These are phyloP conservation scores for Drosophila buzzatii DNA, from an alignment of 2,888 invertebrate genomes.

Conservation along the genomic window DNA sequence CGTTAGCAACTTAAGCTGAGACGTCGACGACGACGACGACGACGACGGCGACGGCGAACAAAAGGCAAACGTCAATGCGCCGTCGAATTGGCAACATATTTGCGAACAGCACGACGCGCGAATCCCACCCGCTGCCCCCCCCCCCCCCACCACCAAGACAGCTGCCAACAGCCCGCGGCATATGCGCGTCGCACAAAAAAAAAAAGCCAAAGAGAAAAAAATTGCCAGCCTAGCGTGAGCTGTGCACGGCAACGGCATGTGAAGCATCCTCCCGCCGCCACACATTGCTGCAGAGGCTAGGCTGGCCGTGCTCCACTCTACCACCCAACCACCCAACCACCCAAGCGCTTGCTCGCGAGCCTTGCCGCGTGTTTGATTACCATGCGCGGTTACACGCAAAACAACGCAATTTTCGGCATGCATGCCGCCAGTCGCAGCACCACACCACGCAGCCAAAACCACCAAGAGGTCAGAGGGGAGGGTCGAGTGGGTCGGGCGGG, in stretches of 20 bases:
- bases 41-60: conserved; percentile 33
- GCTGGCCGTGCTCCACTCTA: background rate
- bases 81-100: conserved; percentile 84
- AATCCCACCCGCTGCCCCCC: conserved; percentile 23
- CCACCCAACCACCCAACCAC: background rate
- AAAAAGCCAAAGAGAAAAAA: background rate
- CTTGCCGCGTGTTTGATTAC: conserved; percentile 80
- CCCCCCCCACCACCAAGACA: background rate
- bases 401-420: conserved; percentile 83
- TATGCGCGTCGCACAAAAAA: conserved; percentile 48
- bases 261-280: conserved; percentile 33
- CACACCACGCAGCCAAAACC: conserved; percentile 24
- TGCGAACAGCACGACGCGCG: conserved; percentile 73
- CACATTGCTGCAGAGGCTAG: conserved; percentile 1
- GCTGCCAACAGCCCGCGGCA: conserved; percentile 59
- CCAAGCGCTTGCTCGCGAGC: background rate
- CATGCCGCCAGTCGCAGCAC: conserved; percentile 69
- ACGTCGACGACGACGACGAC: conserved; percentile 33
- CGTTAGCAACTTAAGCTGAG: conserved; percentile 82
- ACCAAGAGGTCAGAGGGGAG: conserved; percentile 16
- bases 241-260: conserved; percentile 47
- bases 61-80: conserved; percentile 78
- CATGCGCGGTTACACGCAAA: conserved; percentile 85
- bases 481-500: conserved; percentile 8
- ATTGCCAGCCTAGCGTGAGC: conserved; percentile 6